These are phyloP conservation scores for Anas flavirostris DNA, from an alignment of 2,797 vertebrate species.

Conservation along the genomic window DNA sequence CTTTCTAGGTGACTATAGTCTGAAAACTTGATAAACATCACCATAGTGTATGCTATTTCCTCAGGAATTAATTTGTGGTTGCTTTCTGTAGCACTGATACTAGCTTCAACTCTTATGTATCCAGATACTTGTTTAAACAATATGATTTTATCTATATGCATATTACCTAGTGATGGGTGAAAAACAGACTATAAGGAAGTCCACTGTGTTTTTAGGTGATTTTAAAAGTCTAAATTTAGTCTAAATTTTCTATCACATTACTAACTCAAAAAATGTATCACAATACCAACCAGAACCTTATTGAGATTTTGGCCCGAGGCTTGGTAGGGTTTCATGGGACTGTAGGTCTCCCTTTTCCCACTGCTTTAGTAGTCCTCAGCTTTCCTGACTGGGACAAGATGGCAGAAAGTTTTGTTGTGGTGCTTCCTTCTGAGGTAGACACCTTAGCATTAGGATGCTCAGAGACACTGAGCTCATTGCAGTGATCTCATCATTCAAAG, in stretches of 20 bases:
- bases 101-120: neutral
- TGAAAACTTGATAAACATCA: neutral
- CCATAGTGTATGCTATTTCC: neutral
- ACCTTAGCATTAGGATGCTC: neutral
- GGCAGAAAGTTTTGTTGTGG: neutral
- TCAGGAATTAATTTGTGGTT: neutral
- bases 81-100: neutral
- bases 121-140: neutral
- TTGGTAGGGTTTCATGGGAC: neutral
- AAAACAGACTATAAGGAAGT: neutral
- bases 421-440: neutral
- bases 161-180: neutral
- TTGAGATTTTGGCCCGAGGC: neutral
- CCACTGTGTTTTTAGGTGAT: neutral
- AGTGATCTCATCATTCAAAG: neutral
- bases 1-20: neutral
- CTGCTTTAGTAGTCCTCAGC: neutral
- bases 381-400: neutral
- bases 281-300: neutral
- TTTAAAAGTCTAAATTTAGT: neutral
- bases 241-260: neutral
- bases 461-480: rapidly evolving
- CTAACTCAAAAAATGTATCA: neutral
- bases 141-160: neutral
- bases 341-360: neutral